A percentile compares a stretch with the other conserved stretches of the same genome.
Conservation (phyloP, 2,113 vertebrate species). For the Albula goreensis region DNA sequence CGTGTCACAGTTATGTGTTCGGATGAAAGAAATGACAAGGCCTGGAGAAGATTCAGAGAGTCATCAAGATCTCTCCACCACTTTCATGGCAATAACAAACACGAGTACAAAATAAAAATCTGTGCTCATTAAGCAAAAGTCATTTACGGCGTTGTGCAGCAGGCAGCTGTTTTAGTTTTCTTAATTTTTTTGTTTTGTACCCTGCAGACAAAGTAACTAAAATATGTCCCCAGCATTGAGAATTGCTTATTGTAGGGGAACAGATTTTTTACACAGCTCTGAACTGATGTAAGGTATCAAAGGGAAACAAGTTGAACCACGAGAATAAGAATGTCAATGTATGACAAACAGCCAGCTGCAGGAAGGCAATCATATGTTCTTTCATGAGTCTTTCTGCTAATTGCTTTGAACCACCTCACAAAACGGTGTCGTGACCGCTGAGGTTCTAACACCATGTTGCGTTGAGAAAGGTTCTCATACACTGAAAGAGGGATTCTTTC, state of each 20-base stretch:
- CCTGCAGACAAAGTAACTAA: slow-evolving; percentile 1
- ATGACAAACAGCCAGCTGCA: not conserved
- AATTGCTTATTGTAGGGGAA: slow-evolving; percentile 9
- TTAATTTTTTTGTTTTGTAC: slow-evolving; percentile 9
- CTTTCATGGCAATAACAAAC: slow-evolving; percentile 17
- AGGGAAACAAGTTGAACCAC: slow-evolving; percentile 6
- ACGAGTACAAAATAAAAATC: slow-evolving; percentile 8
- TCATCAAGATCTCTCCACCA: not conserved
- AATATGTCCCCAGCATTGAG: slow-evolving; percentile 3
- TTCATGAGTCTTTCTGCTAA: not conserved
- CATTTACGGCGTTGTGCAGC: slow-evolving; percentile 5
- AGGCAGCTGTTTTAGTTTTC: slow-evolving; percentile 16
- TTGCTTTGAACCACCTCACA: not conserved
- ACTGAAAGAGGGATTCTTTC: not conserved
- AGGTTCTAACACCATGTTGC: not conserved
- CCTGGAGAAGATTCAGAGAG: not conserved
- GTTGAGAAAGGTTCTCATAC: not conserved
- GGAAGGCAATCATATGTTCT: not conserved
- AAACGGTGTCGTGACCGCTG: not conserved
- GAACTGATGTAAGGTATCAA: slow-evolving; percentile 32
- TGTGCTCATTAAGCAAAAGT: slow-evolving; percentile 18
- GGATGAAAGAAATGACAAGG: not conserved
- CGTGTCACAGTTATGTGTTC: not conserved
- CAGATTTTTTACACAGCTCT: slow-evolving; percentile 37
- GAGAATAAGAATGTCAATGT: not conserved